A percentile compares a stretch with the other conserved stretches of the same genome.
Evolutionary conservation across 2,888 invertebrate genomes (phyloP).

Genomic region (Cyclophora punctaria): DNA sequence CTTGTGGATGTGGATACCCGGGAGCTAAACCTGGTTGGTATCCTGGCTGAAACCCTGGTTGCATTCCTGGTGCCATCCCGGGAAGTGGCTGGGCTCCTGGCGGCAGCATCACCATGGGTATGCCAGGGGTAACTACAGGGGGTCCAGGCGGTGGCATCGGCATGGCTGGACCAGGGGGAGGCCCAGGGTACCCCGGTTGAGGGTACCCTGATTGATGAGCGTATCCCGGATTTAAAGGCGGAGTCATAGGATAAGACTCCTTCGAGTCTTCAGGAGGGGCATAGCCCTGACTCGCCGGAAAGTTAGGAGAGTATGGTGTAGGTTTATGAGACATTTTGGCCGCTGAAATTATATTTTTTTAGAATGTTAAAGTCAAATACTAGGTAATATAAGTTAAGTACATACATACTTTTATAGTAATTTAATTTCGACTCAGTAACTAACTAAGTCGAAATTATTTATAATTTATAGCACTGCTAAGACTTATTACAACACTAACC

Average conservation of each 20-base stretch:
- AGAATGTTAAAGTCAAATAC: too few relatives aligned
- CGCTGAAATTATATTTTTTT: too few relatives aligned
- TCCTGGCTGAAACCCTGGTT: slow-evolving; percentile 51
- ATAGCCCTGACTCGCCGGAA: slow-evolving; percentile 60
- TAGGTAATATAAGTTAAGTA: too few relatives aligned
- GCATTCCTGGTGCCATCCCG: slow-evolving; percentile 57
- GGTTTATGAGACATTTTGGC: slow-evolving; percentile 64
- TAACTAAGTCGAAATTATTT: not conserved
- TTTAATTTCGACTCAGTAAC: too few relatives aligned
- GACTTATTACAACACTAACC: too few relatives aligned
- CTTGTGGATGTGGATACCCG: slow-evolving; percentile 41
- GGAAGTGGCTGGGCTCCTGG: slow-evolving; percentile 54
- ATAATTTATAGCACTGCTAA: not conserved
- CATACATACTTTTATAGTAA: too few relatives aligned
- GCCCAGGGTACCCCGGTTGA: slow-evolving; percentile 43
- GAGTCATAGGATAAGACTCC: slow-evolving; percentile 39
- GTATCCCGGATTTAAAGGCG: slow-evolving; percentile 29
- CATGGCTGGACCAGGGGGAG: slow-evolving; percentile 27
- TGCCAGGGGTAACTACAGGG: slow-evolving; percentile 16
- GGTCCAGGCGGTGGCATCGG: slow-evolving; percentile 10
- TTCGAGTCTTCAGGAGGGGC: slow-evolving; percentile 48
- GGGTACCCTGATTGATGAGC: slow-evolving; percentile 16
- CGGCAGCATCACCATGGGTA: slow-evolving; percentile 34
- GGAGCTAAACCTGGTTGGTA: slow-evolving; percentile 39
- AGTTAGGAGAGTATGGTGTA: slow-evolving; percentile 62